phyloP scores from a whole-genome alignment of 2,113 vertebrate species.

The Neogobius melanostomus region DNA sequence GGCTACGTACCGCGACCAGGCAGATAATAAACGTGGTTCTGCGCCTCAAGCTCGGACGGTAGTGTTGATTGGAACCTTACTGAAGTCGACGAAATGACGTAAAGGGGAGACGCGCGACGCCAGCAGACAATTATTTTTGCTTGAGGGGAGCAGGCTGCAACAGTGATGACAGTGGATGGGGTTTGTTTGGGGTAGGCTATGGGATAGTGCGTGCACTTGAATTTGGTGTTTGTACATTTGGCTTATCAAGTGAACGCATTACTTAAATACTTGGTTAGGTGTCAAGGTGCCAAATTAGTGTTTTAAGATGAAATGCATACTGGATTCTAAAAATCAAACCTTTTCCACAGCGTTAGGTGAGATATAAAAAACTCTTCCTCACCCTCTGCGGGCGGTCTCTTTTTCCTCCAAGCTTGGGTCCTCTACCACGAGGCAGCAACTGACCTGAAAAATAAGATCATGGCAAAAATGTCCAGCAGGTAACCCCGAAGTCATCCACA shows the following conservation, averaged over 20 bases:
- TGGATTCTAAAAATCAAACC: too few species aligned
- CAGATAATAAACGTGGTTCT: slow-evolving; percentile 41
- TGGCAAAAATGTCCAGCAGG: too few species aligned
- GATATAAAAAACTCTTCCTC: too few species aligned
- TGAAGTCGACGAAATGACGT: slow-evolving; percentile 25
- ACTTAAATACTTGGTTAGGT: too few species aligned
- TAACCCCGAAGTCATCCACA: too few species aligned
- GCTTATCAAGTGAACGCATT: background rate
- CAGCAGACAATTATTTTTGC: slow-evolving; percentile 46
- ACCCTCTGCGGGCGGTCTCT: too few species aligned
- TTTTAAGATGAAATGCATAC: background rate
- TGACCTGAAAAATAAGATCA: too few species aligned
- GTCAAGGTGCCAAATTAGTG: background rate
- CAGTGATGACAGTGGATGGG: background rate
- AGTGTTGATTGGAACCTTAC: slow-evolving; percentile 46
- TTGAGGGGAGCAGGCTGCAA: background rate
- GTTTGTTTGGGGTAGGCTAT: background rate
- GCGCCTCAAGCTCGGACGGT: slow-evolving; percentile 16
- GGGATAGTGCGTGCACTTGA: background rate
- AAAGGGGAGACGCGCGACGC: slow-evolving; percentile 13
- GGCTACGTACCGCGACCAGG: slow-evolving; percentile 21
- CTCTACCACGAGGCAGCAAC: too few species aligned
- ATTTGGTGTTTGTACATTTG: background rate
- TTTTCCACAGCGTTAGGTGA: too few species aligned
- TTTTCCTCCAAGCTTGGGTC: too few species aligned